A percentile compares a stretch with the other conserved stretches of the same genome.
Conservation (phyloP, 2,113 vertebrate genomes). For the Sialia sialis region DNA sequence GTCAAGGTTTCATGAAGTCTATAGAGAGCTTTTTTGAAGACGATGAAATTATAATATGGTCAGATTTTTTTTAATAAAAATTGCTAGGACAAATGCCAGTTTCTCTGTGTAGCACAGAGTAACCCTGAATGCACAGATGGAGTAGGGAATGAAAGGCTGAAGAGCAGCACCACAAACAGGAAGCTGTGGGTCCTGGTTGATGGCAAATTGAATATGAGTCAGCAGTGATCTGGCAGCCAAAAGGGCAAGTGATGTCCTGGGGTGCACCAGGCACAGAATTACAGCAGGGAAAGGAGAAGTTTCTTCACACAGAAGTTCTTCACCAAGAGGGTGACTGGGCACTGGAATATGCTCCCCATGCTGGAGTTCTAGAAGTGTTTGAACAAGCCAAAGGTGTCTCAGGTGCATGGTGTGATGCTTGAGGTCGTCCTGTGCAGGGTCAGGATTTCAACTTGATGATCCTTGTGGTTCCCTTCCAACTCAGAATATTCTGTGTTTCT, state of each 20-base stretch:
- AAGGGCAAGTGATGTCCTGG: neutral
- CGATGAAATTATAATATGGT: neutral
- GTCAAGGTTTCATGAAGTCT: neutral
- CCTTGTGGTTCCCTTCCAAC: neutral
- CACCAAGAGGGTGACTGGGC: neutral
- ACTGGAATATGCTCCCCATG: neutral
- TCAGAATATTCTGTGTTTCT: neutral
- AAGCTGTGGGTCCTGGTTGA: rapidly evolving
- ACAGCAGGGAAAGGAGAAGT: neutral
- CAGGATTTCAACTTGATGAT: neutral
- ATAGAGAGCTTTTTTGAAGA: neutral
- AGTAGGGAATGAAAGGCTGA: neutral
- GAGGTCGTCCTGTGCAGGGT: neutral
- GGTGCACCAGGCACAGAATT: neutral
- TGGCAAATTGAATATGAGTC: neutral
- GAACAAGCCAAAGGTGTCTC: neutral
- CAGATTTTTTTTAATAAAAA: neutral
- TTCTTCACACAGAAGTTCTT: neutral
- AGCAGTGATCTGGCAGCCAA: neutral
- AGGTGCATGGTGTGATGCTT: neutral
- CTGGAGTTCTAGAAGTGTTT: neutral
- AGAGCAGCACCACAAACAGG: neutral
- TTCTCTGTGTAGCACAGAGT: neutral
- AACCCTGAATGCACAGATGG: neutral
- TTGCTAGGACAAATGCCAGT: too few relatives aligned